phyloP scores from a whole-genome alignment of 2,797 vertebrate species.

The Spinus olivaceus region DNA sequence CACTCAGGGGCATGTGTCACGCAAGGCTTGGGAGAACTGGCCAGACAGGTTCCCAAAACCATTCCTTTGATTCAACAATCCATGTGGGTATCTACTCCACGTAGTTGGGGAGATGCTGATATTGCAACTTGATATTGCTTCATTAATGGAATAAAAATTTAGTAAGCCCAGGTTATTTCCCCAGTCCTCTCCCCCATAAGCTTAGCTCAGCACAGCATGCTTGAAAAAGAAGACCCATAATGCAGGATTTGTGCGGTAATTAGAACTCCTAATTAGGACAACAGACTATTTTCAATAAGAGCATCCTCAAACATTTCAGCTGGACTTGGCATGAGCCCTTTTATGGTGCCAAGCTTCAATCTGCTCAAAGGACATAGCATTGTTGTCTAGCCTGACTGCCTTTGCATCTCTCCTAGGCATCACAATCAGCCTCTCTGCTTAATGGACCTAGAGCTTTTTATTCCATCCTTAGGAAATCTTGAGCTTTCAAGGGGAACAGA shows the following conservation, averaged over 20 bases:
- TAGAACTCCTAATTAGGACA: not conserved
- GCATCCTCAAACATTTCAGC: not conserved
- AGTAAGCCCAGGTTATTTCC: not conserved
- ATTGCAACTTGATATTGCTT: not conserved
- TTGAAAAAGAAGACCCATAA: not conserved
- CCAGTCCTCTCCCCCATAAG: not conserved
- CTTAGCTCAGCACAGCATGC: not conserved
- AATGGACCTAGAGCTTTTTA: not conserved
- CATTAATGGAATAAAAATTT: not conserved
- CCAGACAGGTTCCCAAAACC: not conserved
- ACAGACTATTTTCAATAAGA: not conserved
- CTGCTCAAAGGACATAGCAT: not conserved
- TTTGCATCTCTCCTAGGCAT: not conserved
- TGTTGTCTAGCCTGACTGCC: not conserved
- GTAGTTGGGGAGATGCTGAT: not conserved
- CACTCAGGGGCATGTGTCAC: rapidly evolving
- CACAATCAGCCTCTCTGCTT: not conserved
- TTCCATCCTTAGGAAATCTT: not conserved
- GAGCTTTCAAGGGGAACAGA: not conserved
- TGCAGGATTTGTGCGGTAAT: not conserved
- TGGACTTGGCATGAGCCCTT: not conserved
- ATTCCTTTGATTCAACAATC: not conserved
- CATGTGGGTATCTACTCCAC: not conserved
- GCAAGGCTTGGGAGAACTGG: not conserved
- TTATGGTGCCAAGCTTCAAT: not conserved